Conservation (phyloP, 1,140 invertebrate species). For the Sminthurinus signatus region DNA sequence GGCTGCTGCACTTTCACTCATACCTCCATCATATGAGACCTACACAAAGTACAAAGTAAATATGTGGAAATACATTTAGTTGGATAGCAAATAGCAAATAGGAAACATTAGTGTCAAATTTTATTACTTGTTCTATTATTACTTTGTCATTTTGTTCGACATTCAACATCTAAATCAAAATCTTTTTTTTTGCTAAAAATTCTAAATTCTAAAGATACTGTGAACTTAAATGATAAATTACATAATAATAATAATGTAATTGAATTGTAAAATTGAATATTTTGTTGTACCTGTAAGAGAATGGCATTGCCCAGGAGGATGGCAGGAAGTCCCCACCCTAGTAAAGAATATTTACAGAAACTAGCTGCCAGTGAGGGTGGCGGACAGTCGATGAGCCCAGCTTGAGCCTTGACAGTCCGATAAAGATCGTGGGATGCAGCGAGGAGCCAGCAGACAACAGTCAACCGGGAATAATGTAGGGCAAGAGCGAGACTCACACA, state of each 20-base stretch:
- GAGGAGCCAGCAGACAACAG: conserved; percentile 57
- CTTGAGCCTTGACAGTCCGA: conserved; percentile 34
- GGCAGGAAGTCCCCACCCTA: conserved; percentile 35
- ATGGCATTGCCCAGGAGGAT: conserved; percentile 22
- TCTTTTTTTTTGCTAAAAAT: not conserved
- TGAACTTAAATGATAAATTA: not conserved
- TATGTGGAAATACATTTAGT: no score
- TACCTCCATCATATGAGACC: conserved; percentile 24
- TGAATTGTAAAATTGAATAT: not conserved
- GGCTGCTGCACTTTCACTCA: conserved; percentile 31
- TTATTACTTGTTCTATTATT: no score
- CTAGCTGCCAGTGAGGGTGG: conserved; percentile 29
- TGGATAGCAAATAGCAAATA: no score
- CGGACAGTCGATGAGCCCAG: conserved; percentile 32
- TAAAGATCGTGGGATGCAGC: conserved; percentile 55
- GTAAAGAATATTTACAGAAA: conserved; percentile 34
- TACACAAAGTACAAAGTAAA: no score
- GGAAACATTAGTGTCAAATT: no score
- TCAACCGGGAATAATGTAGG: conserved; percentile 56
- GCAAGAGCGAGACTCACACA: conserved; percentile 57
- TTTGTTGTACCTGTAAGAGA: conserved; percentile 29
- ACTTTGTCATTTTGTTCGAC: no score
- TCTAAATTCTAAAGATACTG: not conserved
- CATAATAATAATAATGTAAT: not conserved
- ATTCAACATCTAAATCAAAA: not conserved